Percentiles rank a stretch among this genome's conserved stretches.
Conservation (phyloP, 1,140 invertebrate genomes). For the Euura lappo region DNA sequence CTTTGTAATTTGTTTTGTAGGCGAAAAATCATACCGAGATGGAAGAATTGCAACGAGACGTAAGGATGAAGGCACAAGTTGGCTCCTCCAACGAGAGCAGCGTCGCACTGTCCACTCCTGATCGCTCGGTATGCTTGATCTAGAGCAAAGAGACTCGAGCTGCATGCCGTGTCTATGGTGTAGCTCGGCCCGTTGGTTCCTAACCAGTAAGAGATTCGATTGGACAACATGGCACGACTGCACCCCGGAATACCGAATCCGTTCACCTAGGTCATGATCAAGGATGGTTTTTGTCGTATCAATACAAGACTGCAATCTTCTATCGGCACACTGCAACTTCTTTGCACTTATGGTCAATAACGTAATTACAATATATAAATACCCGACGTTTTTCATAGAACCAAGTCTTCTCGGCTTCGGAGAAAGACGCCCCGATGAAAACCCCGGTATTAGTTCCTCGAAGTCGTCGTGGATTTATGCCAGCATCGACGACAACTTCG, state of each 20-base stretch:
- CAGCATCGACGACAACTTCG: constrained; percentile 90
- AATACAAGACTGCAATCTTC: no score
- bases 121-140: constrained; percentile 83
- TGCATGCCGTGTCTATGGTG: constrained; percentile 88
- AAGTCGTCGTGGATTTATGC: constrained; percentile 62
- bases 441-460: constrained; percentile 80
- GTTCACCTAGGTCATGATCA: constrained; percentile 38
- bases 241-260: constrained; percentile 68
- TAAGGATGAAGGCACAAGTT: constrained; percentile 88
- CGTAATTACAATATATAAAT: no score
- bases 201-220: constrained; percentile 82
- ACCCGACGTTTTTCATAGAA: constrained; percentile 71
- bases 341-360: no score
- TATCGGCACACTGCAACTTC: no score
- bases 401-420: constrained; percentile 75
- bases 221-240: constrained; percentile 89
- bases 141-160: constrained; percentile 85
- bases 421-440: constrained; percentile 80
- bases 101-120: constrained; percentile 78
- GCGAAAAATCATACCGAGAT: constrained; percentile 45
- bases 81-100: constrained; percentile 85
- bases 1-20: background rate
- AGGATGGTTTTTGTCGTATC: no score
- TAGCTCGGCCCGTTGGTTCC: constrained; percentile 80
- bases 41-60: constrained; percentile 80